Percentiles rank a stretch among this genome's conserved stretches.
Evolutionary conservation across 2,113 vertebrate genomes (phyloP).

Genomic region (Colossoma macropomum): DNA sequence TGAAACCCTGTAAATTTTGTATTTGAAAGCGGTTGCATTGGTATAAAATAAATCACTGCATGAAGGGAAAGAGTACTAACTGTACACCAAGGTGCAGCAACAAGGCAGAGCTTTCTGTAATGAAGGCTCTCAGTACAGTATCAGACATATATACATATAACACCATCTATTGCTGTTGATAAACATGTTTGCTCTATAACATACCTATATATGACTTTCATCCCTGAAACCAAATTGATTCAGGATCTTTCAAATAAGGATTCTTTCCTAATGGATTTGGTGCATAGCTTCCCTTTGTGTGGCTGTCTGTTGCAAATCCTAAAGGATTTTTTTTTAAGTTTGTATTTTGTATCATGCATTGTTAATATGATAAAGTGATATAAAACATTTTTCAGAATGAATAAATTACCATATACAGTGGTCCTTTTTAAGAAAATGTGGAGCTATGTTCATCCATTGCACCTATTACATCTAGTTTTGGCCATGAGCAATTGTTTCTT

Average conservation of each 20-base stretch:
- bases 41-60: no score
- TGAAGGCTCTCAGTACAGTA: background rate
- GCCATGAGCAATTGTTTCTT: background rate
- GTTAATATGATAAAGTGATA: background rate
- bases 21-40: no score
- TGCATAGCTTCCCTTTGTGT: no score
- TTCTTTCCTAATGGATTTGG: no score
- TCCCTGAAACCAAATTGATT: background rate
- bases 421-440: background rate
- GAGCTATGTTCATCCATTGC: background rate
- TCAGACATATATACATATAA: no score
- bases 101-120: background rate
- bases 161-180: no score
- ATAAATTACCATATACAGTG: no score
- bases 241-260: background rate
- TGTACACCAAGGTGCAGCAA: no score
- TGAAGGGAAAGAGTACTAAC: no score
- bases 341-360: background rate
- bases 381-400: background rate
- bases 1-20: no score
- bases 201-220: constrained; percentile 2
- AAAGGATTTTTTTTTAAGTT: background rate
- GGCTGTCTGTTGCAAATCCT: background rate
- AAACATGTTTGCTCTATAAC: background rate
- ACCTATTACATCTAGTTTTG: background rate